phyloP scores from a whole-genome alignment of 2,888 invertebrate species.

The Crepidodera aurea region DNA sequence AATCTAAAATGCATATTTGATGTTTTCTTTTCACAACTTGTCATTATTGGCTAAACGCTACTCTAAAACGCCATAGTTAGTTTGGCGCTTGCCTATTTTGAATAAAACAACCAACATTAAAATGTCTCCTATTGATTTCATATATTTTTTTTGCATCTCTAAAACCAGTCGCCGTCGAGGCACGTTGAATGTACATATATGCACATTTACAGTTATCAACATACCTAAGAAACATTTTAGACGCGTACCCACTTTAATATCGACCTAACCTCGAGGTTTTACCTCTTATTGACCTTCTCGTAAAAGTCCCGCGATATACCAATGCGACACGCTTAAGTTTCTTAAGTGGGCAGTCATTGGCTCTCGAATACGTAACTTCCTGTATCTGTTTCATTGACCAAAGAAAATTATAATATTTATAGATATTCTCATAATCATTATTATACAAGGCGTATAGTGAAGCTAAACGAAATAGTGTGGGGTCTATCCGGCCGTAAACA shows the following conservation, averaged over 20 bases:
- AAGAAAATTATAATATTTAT: too few relatives aligned
- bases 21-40: too few relatives aligned
- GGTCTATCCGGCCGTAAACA: too few relatives aligned
- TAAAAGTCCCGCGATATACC: not conserved
- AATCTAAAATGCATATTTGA: too few relatives aligned
- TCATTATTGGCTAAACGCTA: too few relatives aligned
- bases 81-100: too few relatives aligned
- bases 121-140: too few relatives aligned
- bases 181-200: not conserved
- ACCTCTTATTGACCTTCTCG: constrained; percentile 15
- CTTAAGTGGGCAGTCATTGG: constrained; percentile 12
- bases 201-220: not conserved
- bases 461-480: too few relatives aligned
- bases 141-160: not conserved
- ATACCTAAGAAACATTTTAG: not conserved
- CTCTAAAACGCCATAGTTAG: too few relatives aligned
- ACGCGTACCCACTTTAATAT: not conserved
- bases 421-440: too few relatives aligned
- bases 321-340: constrained; percentile 10
- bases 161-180: constrained; percentile 10
- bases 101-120: too few relatives aligned
- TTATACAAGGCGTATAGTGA: too few relatives aligned
- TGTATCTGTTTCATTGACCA: constrained; percentile 24
- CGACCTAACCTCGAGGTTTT: constrained; percentile 10
- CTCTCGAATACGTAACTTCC: constrained; percentile 12